phyloP scores from a whole-genome alignment of 1,140 invertebrate genomes.

The Yoshiicerus persimilis region DNA sequence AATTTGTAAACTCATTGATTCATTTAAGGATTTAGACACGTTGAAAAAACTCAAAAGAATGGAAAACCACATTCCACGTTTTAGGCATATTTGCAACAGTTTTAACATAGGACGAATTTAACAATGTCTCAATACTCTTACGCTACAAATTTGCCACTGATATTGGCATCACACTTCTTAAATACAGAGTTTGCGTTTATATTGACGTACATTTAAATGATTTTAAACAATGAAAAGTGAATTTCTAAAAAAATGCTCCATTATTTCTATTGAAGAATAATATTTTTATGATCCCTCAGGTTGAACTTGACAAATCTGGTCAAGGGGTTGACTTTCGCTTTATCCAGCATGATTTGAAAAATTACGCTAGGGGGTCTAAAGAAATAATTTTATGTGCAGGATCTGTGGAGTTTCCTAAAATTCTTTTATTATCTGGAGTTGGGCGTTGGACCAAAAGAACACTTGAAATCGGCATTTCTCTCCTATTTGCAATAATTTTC shows the following conservation, averaged over 20 bases:
- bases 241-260: too few species aligned
- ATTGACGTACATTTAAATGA: too few species aligned
- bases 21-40: slow-evolving; percentile 22
- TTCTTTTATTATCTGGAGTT: slow-evolving; percentile 57
- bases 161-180: neutral
- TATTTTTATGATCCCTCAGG: too few species aligned
- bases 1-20: neutral
- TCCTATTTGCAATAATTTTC: too few species aligned
- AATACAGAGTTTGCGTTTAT: too few species aligned
- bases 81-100: neutral
- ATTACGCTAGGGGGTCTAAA: slow-evolving; percentile 41
- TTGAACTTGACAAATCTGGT: slow-evolving; percentile 37
- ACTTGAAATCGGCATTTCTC: slow-evolving; percentile 52
- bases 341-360: slow-evolving; percentile 8
- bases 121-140: slow-evolving; percentile 36
- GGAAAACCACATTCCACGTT: slow-evolving; percentile 28
- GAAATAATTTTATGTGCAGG: slow-evolving; percentile 52
- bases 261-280: too few species aligned
- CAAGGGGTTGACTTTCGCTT: slow-evolving; percentile 34
- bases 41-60: slow-evolving; percentile 34
- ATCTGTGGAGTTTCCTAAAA: slow-evolving; percentile 49
- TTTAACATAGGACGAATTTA: slow-evolving; percentile 11
- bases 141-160: neutral
- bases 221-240: too few species aligned
- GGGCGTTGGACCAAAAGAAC: slow-evolving; percentile 54